Conservation (phyloP, 2,113 vertebrate species). For the Urocitellus parryii region DNA sequence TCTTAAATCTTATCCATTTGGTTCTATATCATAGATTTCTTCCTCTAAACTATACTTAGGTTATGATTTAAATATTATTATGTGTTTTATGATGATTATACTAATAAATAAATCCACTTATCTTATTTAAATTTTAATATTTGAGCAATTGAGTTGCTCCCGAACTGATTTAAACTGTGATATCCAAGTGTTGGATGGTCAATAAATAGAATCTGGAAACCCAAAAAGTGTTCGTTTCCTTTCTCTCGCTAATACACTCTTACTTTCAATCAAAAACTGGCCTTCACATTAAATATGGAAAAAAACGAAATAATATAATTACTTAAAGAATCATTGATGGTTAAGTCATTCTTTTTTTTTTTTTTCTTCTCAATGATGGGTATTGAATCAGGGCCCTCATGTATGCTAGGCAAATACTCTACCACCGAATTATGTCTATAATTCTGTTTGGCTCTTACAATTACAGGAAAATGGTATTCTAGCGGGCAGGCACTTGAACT, state of each 20-base stretch:
- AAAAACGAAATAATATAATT: background rate
- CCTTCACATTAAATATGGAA: constrained; percentile 12
- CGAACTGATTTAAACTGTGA: constrained; percentile 47
- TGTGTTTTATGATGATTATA: background rate
- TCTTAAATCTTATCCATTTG: background rate
- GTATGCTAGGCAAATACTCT: background rate
- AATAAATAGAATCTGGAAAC: constrained; percentile 40
- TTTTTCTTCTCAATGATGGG: background rate
- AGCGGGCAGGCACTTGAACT: constrained; percentile 65
- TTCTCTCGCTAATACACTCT: background rate
- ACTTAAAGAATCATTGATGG: constrained; percentile 67
- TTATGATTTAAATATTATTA: background rate
- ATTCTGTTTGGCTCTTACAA: constrained; percentile 43
- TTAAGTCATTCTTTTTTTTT: background rate
- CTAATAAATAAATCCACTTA: constrained; percentile 41
- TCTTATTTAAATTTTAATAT: background rate
- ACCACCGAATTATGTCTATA: background rate
- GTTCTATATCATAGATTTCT: background rate
- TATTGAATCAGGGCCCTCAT: background rate
- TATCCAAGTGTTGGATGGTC: background rate
- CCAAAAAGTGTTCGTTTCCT: background rate
- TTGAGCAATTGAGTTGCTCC: background rate
- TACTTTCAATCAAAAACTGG: constrained; percentile 32
- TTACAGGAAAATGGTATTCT: constrained; percentile 66
- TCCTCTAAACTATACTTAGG: background rate